phyloP scores from a whole-genome alignment of 2,113 vertebrate genomes.

The Arizona elegans region DNA sequence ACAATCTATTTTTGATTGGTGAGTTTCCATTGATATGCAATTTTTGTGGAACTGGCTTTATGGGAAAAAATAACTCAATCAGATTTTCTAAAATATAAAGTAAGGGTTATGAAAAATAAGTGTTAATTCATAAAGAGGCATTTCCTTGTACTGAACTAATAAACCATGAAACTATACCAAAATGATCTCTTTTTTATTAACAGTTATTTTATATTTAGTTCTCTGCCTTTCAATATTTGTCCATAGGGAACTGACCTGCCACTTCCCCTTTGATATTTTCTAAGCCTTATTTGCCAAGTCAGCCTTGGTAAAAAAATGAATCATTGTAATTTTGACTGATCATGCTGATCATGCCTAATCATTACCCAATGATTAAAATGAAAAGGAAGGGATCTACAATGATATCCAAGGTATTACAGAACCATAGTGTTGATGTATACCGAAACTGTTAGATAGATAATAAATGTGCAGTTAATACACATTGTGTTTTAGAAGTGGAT shows the following conservation, averaged over 20 bases:
- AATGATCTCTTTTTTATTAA: not conserved
- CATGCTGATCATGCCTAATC: not conserved
- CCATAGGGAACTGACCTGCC: not conserved
- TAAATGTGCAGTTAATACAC: not conserved
- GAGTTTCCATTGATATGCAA: not conserved
- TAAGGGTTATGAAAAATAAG: not conserved
- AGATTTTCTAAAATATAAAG: not conserved
- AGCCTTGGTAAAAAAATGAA: not conserved
- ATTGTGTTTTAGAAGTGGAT: not conserved
- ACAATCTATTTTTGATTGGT: not conserved
- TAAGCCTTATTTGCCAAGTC: not conserved
- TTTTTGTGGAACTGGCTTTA: not conserved
- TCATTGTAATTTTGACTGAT: not conserved
- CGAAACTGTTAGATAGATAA: not conserved
- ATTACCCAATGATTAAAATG: not conserved
- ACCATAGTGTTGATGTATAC: not conserved
- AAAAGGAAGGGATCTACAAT: not conserved
- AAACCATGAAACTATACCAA: not conserved
- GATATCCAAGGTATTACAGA: not conserved
- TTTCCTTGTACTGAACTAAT: not conserved
- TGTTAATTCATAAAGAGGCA: not conserved
- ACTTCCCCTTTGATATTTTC: too few species aligned
- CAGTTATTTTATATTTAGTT: not conserved
- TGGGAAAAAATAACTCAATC: not conserved
- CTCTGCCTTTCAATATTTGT: not conserved